Evolutionary conservation across 2,797 vertebrate species (phyloP), one percentile per base, ranked within the genome.

Genomic region (Pampus argenteus): DNA sequence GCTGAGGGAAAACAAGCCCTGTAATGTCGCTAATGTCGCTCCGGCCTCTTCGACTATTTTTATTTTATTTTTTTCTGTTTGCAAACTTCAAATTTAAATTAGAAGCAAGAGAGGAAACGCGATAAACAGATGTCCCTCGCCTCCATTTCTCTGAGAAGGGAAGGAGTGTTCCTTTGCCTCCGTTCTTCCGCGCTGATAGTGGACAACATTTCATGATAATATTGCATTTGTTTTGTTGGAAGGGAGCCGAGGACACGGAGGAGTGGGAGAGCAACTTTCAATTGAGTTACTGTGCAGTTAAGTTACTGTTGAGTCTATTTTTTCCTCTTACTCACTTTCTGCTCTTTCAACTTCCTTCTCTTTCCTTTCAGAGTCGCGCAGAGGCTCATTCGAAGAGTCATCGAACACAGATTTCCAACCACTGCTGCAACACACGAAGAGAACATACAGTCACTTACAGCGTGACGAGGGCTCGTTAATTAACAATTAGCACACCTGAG

Each of bases 1-100:
- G 86, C 83, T 84, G 78, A 84, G 74, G 76, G 86, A 91, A 90
- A 91, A 86, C 82, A 87, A 69, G 80, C 68, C 73, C 78, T 78
- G 72, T 85, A 83, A 81, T 88, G 85, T 85, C 51, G 66, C 74
- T 68, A 86, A 88, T 73, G 66, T 80, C 66, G 75, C 78, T 74
- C 65, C 63, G 66, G 79, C 62, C 62, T 66, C 71, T 29, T 31
- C n/a, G 62, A 88, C 71, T 85, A n/a, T n/a, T n/a, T n/a, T n/a
- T n/a, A n/a, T n/a, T n/a, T n/a, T n/a, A n/a, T 73, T 80, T 55
- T n/a, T 78, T 52, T 74, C 14, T 36, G n/a, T 56, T 81, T 57
- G 48, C 81, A 86, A 88, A 84, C 72, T 81, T 86, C 49, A 86
- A 62, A 81, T 85, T 61, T 49, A 71, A 78, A 82, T 83, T 50